These are phyloP conservation scores for Harpagoxenus sublaevis DNA, from an alignment of 2,888 invertebrate genomes.

Conservation along the genomic window DNA sequence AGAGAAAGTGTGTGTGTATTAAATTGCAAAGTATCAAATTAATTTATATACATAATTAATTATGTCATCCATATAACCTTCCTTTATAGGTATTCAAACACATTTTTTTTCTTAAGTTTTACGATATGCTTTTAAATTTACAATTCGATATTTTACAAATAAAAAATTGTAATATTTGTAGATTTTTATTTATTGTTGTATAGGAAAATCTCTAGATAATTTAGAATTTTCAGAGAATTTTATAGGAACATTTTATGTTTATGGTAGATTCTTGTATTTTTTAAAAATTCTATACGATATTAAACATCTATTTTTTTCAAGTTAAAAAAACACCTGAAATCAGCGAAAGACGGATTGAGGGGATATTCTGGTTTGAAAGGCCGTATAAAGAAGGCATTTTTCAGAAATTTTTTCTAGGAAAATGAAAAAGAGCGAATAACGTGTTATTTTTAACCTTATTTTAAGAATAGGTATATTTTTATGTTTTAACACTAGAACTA, in stretches of 20 bases:
- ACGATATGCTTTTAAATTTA: neutral
- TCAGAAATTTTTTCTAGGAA: too few relatives aligned
- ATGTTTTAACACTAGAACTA: too few relatives aligned
- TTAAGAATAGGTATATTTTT: too few relatives aligned
- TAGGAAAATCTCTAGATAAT: neutral
- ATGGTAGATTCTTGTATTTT: neutral
- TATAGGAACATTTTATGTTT: neutral
- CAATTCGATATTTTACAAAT: neutral
- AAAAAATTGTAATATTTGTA: neutral
- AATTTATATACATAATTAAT: conserved; percentile 11
- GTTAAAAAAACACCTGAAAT: too few relatives aligned
- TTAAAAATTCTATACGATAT: neutral
- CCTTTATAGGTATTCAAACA: neutral
- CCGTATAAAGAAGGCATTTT: too few relatives aligned
- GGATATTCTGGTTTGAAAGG: too few relatives aligned
- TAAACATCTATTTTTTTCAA: too few relatives aligned
- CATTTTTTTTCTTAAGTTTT: neutral
- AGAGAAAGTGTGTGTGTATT: neutral
- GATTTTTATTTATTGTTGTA: neutral
- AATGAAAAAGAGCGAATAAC: too few relatives aligned
- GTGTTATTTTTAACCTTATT: too few relatives aligned
- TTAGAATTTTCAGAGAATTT: neutral
- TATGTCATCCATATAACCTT: neutral
- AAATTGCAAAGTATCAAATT: neutral
- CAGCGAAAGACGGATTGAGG: too few relatives aligned